Percentiles rank a stretch among this genome's conserved stretches.
Evolutionary conservation across 2,113 vertebrate genomes (phyloP).

Genomic region (Cololabis saira): DNA sequence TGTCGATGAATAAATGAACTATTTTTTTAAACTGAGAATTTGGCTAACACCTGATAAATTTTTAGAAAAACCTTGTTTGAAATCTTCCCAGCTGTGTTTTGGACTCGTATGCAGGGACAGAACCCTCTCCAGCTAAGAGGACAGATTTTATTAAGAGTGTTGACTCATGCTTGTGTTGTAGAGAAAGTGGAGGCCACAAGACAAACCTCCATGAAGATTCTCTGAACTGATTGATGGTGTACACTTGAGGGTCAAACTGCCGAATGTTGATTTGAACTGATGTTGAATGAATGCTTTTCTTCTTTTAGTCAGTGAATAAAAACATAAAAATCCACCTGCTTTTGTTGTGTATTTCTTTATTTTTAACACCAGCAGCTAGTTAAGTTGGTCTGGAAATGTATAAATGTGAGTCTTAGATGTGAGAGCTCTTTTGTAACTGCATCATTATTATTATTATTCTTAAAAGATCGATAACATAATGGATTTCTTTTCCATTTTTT

Average conservation of each 20-base stretch:
- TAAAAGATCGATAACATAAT: no score
- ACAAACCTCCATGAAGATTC: slow-evolving; percentile 68
- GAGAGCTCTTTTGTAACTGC: no score
- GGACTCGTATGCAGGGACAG: slow-evolving; percentile 43
- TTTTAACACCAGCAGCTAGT: background rate
- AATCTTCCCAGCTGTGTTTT: slow-evolving; percentile 50
- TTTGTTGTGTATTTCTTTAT: background rate
- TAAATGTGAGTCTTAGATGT: no score
- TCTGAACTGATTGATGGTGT: slow-evolving; percentile 83
- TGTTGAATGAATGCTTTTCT: slow-evolving; percentile 98
- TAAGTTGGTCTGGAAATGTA: no score
- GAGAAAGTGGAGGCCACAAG: slow-evolving; percentile 67
- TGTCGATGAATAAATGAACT: no score
- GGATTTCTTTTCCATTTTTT: no score
- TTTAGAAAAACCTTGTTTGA: slow-evolving; percentile 10
- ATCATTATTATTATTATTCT: no score
- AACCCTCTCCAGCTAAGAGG: slow-evolving; percentile 82
- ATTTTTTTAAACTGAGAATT: slow-evolving; percentile 7
- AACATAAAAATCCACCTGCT: slow-evolving; percentile 85
- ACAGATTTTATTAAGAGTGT: slow-evolving; percentile 87
- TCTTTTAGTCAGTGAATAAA: slow-evolving; percentile 99
- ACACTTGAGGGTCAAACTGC: slow-evolving; percentile 85
- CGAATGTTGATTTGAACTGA: slow-evolving; percentile 94
- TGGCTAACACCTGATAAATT: background rate
- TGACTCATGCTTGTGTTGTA: slow-evolving; percentile 82